A percentile compares a stretch with the other conserved stretches of the same genome.
phyloP scores from a whole-genome alignment of 2,888 invertebrate genomes.

The Cactoblastis cactorum region DNA sequence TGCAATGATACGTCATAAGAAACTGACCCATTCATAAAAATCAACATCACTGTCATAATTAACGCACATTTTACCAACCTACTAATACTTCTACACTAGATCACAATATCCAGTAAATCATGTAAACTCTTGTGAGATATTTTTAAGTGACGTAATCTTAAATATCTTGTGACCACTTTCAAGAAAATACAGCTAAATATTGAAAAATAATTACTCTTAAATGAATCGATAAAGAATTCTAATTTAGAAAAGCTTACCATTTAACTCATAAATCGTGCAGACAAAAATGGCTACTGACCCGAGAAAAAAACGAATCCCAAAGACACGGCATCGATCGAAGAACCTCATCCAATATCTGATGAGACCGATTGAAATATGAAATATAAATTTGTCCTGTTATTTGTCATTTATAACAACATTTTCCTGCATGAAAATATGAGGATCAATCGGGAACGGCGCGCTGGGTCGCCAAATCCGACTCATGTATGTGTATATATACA shows the following conservation, averaged over 20 bases:
- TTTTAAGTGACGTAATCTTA: too few species aligned
- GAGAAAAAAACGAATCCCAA: neutral
- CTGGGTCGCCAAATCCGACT: constrained; percentile 1
- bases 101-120: too few species aligned
- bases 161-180: too few species aligned
- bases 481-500: neutral
- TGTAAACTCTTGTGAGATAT: too few species aligned
- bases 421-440: constrained; percentile 8
- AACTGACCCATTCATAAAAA: too few species aligned
- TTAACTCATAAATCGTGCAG: neutral
- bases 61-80: too few species aligned
- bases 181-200: too few species aligned
- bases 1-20: too few species aligned
- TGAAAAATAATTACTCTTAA: neutral
- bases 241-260: neutral
- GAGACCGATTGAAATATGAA: constrained; percentile 9
- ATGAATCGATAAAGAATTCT: too few species aligned
- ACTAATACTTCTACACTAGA: too few species aligned
- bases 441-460: neutral
- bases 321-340: neutral
- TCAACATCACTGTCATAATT: too few species aligned
- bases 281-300: neutral
- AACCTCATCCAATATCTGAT: constrained; percentile 3
- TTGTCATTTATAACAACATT: constrained; percentile 13
- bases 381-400: constrained; percentile 10